Base-by-base conservation (phyloP, 1,140 invertebrate species). In the Pectinophora gossypiella region DNA sequence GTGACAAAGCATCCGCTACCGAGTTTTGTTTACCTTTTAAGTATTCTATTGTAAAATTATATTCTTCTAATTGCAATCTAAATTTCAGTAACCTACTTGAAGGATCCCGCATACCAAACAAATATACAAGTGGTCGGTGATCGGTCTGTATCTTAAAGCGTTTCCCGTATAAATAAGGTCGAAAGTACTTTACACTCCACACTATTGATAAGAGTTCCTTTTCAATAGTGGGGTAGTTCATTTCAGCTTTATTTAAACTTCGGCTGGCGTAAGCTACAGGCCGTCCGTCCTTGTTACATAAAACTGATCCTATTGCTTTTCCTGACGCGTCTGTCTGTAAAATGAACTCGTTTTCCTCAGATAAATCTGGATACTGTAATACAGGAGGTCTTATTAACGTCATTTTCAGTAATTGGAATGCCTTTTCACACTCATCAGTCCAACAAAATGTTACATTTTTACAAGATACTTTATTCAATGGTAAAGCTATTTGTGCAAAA, bases 151-250 rank as follows among this genome's bases (percentile, higher is more conserved):
- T 67, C 42, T 27, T 68, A 51, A 89, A 87, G 13, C 71, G 54
- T n/a, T 32, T 66, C 13, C 68, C 73, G 44, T 72, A 66, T 20
- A 89, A 55, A 61, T 75, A 90, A 21, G 76, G 67, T 55, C 80
- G 40, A 57, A 89, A 89, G 47, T 88, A 57, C 56, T 84, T 73
- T 2, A 80, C 60, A 7, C 71, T 74, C 77, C 78, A 89, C 0
- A 91, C 68, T 7, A 91, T 78, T 3, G 88, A 89, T 15, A 91
- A 56, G 38, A 89, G 64, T 81, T 91, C 89, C 55, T 86, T 81
- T 70, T 89, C 77, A 23, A 73, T 85, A 6, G 64, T 76, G 3
- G 51, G 66, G 47, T 83, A 89, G 56, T 82, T 83, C 42, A 18
- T 59, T 71, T 90, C 83, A 0, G 74, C 65, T 49, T 68, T 56